Conservation (phyloP, 2,888 invertebrate species). For the Parthenolecanium corni region DNA sequence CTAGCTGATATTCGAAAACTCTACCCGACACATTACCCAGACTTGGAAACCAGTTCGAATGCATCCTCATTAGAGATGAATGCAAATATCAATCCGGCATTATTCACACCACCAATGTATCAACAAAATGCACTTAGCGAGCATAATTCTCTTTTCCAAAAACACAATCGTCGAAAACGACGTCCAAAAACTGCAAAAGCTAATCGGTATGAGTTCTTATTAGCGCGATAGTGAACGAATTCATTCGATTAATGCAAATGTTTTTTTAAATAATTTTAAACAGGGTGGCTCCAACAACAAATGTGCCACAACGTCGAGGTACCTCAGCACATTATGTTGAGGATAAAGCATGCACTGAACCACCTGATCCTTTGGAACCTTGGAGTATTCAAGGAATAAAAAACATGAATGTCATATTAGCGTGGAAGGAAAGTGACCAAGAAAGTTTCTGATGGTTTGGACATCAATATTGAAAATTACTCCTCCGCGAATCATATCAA, state of each 20-base stretch:
- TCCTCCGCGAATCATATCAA: neutral
- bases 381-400: constrained; percentile 60
- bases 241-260: neutral
- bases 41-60: constrained; percentile 32
- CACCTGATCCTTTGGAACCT: constrained; percentile 55
- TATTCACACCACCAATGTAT: constrained; percentile 30
- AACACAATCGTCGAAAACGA: constrained; percentile 28
- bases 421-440: constrained; percentile 46
- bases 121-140: constrained; percentile 27
- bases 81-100: constrained; percentile 30
- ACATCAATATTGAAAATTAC: too few species aligned
- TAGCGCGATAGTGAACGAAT: neutral
- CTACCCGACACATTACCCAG: constrained; percentile 31
- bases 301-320: constrained; percentile 38
- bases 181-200: constrained; percentile 36
- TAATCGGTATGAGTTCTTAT: constrained; percentile 37
- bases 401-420: constrained; percentile 58
- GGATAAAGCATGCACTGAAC: constrained; percentile 39
- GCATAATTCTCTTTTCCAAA: constrained; percentile 35
- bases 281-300: constrained; percentile 43
- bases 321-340: constrained; percentile 38
- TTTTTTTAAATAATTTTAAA: neutral
- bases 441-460: constrained; percentile 5
- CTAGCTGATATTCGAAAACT: constrained; percentile 30
- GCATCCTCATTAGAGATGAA: constrained; percentile 33